Base-by-base conservation (phyloP, 2,888 invertebrate species). In the Hylaea fasciaria region DNA sequence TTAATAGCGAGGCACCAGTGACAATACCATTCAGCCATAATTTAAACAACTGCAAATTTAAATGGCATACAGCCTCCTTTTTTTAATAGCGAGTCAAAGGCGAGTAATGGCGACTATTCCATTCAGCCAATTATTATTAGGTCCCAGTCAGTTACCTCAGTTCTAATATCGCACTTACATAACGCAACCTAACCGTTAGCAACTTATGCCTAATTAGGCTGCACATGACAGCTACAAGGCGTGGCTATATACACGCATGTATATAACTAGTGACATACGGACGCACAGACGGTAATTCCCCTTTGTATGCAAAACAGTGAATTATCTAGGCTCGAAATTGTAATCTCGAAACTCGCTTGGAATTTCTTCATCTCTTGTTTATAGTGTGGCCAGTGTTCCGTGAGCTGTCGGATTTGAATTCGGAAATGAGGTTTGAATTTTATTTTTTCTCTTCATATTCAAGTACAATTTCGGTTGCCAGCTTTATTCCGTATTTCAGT, bases 311-410 rank as follows among this genome's bases (percentile, higher is more conserved):
- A 87, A 92, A 81, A 90, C 87, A 85, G 82, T 83, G 88, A 91
- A 91, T 92, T 90, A 91, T 92, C 91, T 91, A 91, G 89, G 87
- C 85, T 87, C 87, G 85, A 90, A 92, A 92, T 90, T 89, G 89
- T 92, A 91, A 92, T 91, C 92, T 91, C 80, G 77, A 83, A 88
- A 89, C 90, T 85, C 69, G 89, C 86, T 85, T 83, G 88, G 88
- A 89, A 90, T 92, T 92, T 90, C 91, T 92, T 88, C 91, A 91
- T 91, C 86, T 82, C 81, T 86, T 87, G 87, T 85, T 87, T 78
- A 80, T 77, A 77, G 74, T 62, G 63, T 57, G 64, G 61, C 54
- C 58, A 49, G 61, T 63, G 62, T 57, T 60, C 56, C 44, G 45
- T 62, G 62, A 57, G 64, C 62, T 67, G 66, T 62, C 64, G 64